Evolutionary conservation across 2,797 vertebrate species (phyloP).

Genomic region (Phrynocephalus forsythii): DNA sequence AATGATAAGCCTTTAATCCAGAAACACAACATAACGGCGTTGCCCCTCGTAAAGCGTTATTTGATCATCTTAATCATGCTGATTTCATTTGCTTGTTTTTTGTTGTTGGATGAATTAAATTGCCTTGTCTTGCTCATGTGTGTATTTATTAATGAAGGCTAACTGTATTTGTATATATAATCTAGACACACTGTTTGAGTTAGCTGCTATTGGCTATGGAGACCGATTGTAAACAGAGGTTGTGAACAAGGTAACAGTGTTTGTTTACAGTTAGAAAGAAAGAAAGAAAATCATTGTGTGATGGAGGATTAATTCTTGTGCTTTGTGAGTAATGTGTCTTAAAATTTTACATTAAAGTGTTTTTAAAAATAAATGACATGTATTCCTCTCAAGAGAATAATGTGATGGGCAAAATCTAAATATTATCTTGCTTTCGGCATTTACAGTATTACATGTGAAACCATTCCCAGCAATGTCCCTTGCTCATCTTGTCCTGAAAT

Average conservation of each 20-base stretch:
- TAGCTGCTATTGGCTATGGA: conserved; percentile 71
- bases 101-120: background rate
- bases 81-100: background rate
- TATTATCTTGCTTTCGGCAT: conserved; percentile 36
- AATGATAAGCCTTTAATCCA: background rate
- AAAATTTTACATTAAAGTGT: conserved; percentile 19
- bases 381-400: background rate
- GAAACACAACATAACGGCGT: background rate
- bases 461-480: conserved; percentile 38
- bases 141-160: background rate
- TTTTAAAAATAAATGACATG: conserved; percentile 18
- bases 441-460: conserved; percentile 55
- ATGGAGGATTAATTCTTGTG: conserved; percentile 15
- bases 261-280: conserved; percentile 8
- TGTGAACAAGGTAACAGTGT: conserved; percentile 58
- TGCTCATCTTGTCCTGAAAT: conserved; percentile 53
- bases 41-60: background rate
- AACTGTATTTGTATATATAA: conserved; percentile 1
- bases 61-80: background rate
- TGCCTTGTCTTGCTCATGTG: background rate
- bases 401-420: background rate
- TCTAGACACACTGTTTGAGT: conserved; percentile 58
- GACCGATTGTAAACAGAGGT: conserved; percentile 64
- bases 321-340: conserved; percentile 39
- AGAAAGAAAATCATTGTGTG: background rate